These are phyloP conservation scores for Morpho achilles DNA, from an alignment of 2,888 invertebrate genomes.

Conservation along the genomic window DNA sequence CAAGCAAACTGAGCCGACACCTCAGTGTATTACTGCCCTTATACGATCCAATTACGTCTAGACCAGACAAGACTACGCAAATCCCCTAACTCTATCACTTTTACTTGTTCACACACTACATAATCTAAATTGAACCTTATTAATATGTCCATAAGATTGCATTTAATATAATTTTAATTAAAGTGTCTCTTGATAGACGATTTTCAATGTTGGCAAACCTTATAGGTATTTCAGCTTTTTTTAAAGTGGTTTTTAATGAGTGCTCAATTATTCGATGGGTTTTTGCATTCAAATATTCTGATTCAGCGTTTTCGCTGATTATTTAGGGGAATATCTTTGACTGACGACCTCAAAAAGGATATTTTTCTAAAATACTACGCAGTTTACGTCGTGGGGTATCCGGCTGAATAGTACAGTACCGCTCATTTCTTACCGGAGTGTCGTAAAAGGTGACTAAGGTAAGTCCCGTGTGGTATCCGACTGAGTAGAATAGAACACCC, in stretches of 20 bases:
- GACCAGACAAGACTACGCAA: slow-evolving; percentile 59
- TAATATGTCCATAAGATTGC: neutral
- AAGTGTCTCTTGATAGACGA: slow-evolving; percentile 8
- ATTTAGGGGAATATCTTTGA: neutral
- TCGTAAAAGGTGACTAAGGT: too few species aligned
- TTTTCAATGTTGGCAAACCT: slow-evolving; percentile 18
- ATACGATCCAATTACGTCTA: slow-evolving; percentile 64
- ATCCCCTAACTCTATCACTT: slow-evolving; percentile 33
- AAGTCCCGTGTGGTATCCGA: too few species aligned
- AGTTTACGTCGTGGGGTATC: too few species aligned
- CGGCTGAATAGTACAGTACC: too few species aligned
- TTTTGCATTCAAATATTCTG: slow-evolving; percentile 7
- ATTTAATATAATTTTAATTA: neutral
- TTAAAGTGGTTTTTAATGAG: slow-evolving; percentile 15
- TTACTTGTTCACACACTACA: slow-evolving; percentile 16
- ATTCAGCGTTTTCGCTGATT: slow-evolving; percentile 3
- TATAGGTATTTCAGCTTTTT: slow-evolving; percentile 7
- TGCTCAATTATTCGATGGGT: neutral
- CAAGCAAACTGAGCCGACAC: slow-evolving; percentile 45
- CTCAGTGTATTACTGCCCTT: slow-evolving; percentile 54
- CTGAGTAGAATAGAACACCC: too few species aligned
- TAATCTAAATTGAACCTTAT: neutral
- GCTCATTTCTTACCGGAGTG: too few species aligned
- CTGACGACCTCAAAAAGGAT: too few species aligned
- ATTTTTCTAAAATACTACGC: too few species aligned